Base-by-base conservation (phyloP, 1,140 invertebrate species). In the Anoplophora glabripennis region DNA sequence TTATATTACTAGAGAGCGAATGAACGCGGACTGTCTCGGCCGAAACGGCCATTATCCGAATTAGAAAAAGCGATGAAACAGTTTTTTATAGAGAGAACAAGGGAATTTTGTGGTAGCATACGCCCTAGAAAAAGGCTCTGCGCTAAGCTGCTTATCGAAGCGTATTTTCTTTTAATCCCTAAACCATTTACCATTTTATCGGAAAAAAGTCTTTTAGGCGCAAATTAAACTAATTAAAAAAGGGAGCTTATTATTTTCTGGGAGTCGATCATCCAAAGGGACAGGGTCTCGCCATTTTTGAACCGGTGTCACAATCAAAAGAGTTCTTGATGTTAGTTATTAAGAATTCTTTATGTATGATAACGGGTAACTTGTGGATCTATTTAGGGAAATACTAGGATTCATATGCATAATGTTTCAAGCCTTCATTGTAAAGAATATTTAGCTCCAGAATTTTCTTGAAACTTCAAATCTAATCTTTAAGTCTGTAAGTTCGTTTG, bases 141-240 rank as follows among this genome's bases (percentile, higher is more conserved):
- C 38, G 38, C 15, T 41, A 41, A 41, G 38, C 38, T 41, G 38
- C 38, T 41, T 41, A 41, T n/a, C 15, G 38, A 41, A 41, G 38
- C 38, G 38, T 41, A 41, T 41, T 41, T 41, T 41, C 38, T 41
- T 41, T 41, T 41, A 41, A 41, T 41, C 38, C 38, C 38, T 41
- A 41, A 41, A 41, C 38, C 38, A 41, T 41, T 41, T 41, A 41
- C 38, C 38, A 15, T 41, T 41, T 28, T 41, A 41, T 41, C 38
- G 38, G 38, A 41, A 28, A 28, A 28, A 41, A 41, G 38, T 41
- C 38, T 41, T 41, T 41, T 41, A 41, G 38, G 38, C 15, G 38
- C 15, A 41, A 41, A 41, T 41, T 41, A n/a, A 41, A n/a, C 38
- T 41, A 41, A 41, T 41, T 41, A 41, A 41, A 41, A n/a, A 41